phyloP scores from a whole-genome alignment of 2,888 invertebrate genomes.

The Folsomia candida region DNA sequence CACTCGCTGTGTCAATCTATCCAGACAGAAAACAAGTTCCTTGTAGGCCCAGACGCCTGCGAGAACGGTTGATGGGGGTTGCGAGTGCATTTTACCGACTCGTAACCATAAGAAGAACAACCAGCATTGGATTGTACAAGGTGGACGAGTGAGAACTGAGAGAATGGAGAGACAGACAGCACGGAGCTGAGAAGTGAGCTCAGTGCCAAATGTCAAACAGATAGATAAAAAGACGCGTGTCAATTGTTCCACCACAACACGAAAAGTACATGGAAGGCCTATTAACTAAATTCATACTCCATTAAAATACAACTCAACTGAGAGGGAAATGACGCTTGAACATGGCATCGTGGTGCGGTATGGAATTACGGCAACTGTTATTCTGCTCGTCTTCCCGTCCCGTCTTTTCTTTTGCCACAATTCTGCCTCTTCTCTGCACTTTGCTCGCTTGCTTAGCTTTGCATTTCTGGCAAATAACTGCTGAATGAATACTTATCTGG shows the following conservation, averaged over 20 bases:
- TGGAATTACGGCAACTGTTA: not conserved
- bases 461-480: not conserved
- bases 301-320: conserved; percentile 20
- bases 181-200: not conserved
- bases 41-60: not conserved
- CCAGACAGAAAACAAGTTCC: not conserved
- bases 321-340: conserved; percentile 10
- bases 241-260: conserved; percentile 23
- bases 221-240: conserved; percentile 23
- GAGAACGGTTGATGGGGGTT: not conserved
- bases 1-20: not conserved
- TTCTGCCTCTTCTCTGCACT: not conserved
- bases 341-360: not conserved
- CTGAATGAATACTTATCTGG: not conserved
- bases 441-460: not conserved
- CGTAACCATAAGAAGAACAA: no score
- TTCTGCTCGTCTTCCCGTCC: not conserved
- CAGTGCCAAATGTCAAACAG: conserved; percentile 14
- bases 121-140: not conserved
- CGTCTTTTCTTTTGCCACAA: not conserved
- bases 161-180: not conserved
- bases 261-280: conserved; percentile 14
- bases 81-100: not conserved
- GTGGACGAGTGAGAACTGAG: not conserved
- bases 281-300: conserved; percentile 21